Conservation (phyloP, 1,140 invertebrate species). For the Drosophila hydei region DNA sequence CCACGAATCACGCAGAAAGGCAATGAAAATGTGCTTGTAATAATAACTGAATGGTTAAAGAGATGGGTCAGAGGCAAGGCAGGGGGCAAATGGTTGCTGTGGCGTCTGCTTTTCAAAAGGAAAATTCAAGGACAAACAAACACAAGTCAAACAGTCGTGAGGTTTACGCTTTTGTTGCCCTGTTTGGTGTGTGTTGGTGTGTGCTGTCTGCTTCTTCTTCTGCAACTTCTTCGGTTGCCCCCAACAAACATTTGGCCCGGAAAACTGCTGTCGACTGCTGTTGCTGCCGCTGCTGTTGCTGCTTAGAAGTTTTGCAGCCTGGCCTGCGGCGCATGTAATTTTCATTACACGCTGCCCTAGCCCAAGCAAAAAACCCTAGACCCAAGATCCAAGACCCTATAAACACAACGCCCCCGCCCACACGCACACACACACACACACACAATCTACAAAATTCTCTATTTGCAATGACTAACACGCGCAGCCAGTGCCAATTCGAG, state of each 20-base stretch:
- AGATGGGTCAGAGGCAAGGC: background rate
- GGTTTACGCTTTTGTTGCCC: constrained; percentile 45
- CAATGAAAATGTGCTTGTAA: constrained; percentile 81
- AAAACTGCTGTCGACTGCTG: constrained; percentile 24
- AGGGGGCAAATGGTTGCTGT: constrained; percentile 9
- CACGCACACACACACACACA: background rate
- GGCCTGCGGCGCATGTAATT: constrained; percentile 57
- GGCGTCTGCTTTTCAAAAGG: constrained; percentile 41
- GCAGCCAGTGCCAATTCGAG: constrained; percentile 16
- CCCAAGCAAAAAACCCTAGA: constrained; percentile 9
- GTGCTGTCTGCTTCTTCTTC: constrained; percentile 24
- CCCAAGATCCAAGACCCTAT: constrained; percentile 20
- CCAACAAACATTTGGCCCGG: constrained; percentile 31
- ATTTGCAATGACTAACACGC: constrained; percentile 44
- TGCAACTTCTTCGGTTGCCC: background rate
- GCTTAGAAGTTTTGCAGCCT: constrained; percentile 67
- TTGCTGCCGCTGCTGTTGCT: constrained; percentile 10
- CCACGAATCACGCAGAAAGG: constrained; percentile 33
- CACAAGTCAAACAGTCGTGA: constrained; percentile 70
- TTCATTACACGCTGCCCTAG: constrained; percentile 60
- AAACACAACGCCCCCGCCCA: background rate
- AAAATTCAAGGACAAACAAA: constrained; percentile 80
- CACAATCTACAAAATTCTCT: constrained; percentile 15
- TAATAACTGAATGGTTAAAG: constrained; percentile 59
- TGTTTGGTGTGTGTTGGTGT: constrained; percentile 20